Base-by-base conservation (phyloP, 2,113 vertebrate species). In the Heptranchias perlo region DNA sequence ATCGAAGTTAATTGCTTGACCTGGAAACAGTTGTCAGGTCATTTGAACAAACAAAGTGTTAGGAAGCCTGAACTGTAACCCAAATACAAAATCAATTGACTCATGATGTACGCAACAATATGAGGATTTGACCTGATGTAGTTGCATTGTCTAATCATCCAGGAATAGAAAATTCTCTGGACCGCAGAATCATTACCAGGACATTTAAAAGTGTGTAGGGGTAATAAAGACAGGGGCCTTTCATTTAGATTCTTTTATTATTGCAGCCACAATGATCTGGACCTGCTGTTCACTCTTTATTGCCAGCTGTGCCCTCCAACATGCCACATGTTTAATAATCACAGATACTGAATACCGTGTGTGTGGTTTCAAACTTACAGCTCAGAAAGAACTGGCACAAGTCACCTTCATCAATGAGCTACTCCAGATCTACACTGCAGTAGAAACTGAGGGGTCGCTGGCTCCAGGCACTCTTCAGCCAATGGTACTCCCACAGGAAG, bases 1-100 rank as follows among this genome's bases (percentile, higher is more conserved):
- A 3, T 3, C 35, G 14, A 16, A 16, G 89, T 93, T 93, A 93
- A 62, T 93, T 62, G 58, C 11, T 93, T 93, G 89, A 93, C 89
- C 58, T 64, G 58, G 58, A 93, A 93, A 58, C 35, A 39, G n/a
- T 62, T 62, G 89, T n/a, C 89, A 62, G 58, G 58, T 61, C 89
- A 93, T 62, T 93, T 93, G 89, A 62, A 62, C 58, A 93, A 92
- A 93, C 61, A 62, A 39, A 62, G 16, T 62, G 89, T 93, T 23
- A 93, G n/a, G 6, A 61, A 93, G 58, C n/a, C 61, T 93, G 58
- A 93, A 64, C 58, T 93, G 7, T 64, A 64, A 93, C 61, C 18
- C 21, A 93, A 62, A 64, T 39, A 93, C 44, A 64, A 93, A 93
- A 61, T 16, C 89, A 93, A 10, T 95, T 69, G 64, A 67, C 39